phyloP scores from a whole-genome alignment of 2,888 invertebrate genomes.

The Lepidocyrtinus sp. region DNA sequence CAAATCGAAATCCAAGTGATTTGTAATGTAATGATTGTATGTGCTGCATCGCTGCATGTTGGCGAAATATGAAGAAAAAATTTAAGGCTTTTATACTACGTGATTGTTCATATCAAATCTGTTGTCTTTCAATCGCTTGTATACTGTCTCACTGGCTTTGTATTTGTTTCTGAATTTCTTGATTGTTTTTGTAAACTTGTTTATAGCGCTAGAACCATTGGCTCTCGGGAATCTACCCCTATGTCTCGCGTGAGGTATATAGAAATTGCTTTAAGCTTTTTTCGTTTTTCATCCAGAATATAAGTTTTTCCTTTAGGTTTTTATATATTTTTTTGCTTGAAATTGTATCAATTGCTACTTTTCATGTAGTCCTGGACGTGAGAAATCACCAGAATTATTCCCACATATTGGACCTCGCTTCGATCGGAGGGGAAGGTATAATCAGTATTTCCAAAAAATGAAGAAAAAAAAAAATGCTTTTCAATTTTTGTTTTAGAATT shows the following conservation, averaged over 20 bases:
- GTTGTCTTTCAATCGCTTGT: too few species aligned
- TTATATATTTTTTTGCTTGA: constrained; percentile 50
- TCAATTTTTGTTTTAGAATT: not conserved
- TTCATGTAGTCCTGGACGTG: constrained; percentile 86
- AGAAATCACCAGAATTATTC: constrained; percentile 84
- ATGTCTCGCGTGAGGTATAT: constrained; percentile 65
- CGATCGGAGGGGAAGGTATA: constrained; percentile 87
- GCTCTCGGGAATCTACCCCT: constrained; percentile 65
- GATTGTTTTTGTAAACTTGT: constrained; percentile 32
- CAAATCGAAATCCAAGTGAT: not conserved
- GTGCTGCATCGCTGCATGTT: constrained; percentile 13
- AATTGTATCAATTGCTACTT: constrained; percentile 23
- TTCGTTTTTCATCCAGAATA: constrained; percentile 67
- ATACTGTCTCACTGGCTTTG: too few species aligned
- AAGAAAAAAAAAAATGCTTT: not conserved
- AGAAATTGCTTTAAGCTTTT: constrained; percentile 36
- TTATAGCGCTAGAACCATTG: constrained; percentile 59
- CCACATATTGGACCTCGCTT: constrained; percentile 93
- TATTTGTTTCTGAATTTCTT: constrained; percentile 12
- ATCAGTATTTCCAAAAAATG: too few species aligned
- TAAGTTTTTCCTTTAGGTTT: constrained; percentile 70
- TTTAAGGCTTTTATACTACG: too few species aligned
- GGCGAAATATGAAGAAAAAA: constrained; percentile 7
- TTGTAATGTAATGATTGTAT: not conserved
- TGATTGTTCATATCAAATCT: too few species aligned